A percentile compares a stretch with the other conserved stretches of the same genome.
These are phyloP conservation scores for Maconellicoccus hirsutus DNA, from an alignment of 1,140 invertebrate species.

Conservation along the genomic window DNA sequence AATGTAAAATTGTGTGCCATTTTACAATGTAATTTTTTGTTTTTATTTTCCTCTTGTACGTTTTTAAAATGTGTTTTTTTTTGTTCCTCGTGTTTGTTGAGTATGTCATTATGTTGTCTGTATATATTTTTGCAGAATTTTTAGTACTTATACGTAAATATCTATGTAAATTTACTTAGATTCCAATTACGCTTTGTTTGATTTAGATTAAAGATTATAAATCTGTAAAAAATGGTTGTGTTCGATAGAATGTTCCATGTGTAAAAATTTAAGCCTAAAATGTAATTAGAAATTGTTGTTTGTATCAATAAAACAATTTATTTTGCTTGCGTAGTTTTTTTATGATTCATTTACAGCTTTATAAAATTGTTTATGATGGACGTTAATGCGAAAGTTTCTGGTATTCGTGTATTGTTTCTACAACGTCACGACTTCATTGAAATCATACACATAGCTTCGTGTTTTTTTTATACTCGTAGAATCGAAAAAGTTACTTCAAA, in stretches of 20 bases:
- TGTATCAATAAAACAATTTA: not conserved
- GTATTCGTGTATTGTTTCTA: no score
- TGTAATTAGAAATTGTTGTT: slow-evolving; percentile 6
- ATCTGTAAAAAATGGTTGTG: not conserved
- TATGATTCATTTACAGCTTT: not conserved
- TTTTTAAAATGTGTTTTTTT: not conserved
- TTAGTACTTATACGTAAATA: no score
- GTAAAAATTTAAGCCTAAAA: not conserved
- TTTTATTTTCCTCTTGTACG: not conserved
- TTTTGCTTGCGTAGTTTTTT: not conserved
- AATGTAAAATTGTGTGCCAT: not conserved
- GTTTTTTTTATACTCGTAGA: no score
- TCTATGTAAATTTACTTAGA: not conserved
- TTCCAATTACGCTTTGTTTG: not conserved
- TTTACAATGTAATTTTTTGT: not conserved
- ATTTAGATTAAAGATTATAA: not conserved
- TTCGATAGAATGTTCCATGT: not conserved
- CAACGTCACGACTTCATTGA: no score
- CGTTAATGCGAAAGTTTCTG: no score
- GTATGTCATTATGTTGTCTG: not conserved
- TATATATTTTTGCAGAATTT: not conserved
- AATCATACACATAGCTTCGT: no score
- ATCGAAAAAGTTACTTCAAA: no score
- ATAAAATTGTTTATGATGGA: no score
- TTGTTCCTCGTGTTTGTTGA: not conserved